Evolutionary conservation across 2,113 vertebrate genomes (phyloP).

Genomic region (Neotragus pygmaeus): DNA sequence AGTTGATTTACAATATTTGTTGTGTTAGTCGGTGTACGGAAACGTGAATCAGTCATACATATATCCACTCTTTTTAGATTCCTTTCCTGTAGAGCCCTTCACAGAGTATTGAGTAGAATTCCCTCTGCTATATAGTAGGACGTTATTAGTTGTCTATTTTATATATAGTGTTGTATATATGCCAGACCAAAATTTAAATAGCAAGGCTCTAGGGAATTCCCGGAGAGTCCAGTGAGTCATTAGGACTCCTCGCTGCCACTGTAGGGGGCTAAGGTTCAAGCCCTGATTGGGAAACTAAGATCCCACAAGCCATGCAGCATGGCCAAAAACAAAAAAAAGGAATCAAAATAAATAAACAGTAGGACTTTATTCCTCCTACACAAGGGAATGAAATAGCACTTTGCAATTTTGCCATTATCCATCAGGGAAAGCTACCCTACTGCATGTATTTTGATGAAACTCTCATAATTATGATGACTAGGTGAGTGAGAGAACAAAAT

Average conservation of each 20-base stretch:
- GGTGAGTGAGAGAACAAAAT: neutral
- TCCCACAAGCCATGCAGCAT: neutral
- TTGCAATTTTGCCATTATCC: too few species aligned
- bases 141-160: neutral
- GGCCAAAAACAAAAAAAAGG: neutral
- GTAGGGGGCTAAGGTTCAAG: neutral
- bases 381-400: neutral
- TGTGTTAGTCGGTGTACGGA: rapidly evolving
- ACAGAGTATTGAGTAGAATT: neutral
- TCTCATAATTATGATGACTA: neutral
- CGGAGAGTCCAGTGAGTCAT: neutral
- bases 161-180: neutral
- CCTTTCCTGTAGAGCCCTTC: neutral
- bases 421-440: neutral
- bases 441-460: neutral
- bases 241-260: neutral
- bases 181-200: neutral
- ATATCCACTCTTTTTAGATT: neutral
- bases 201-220: neutral
- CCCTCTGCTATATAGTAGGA: neutral
- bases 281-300: neutral
- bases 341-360: neutral
- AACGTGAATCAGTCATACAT: neutral
- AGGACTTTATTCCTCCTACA: neutral
- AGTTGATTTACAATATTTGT: neutral